A percentile compares a stretch with the other conserved stretches of the same genome.
Evolutionary conservation across 2,797 vertebrate species (phyloP).

Genomic region (Clarias fuscus): DNA sequence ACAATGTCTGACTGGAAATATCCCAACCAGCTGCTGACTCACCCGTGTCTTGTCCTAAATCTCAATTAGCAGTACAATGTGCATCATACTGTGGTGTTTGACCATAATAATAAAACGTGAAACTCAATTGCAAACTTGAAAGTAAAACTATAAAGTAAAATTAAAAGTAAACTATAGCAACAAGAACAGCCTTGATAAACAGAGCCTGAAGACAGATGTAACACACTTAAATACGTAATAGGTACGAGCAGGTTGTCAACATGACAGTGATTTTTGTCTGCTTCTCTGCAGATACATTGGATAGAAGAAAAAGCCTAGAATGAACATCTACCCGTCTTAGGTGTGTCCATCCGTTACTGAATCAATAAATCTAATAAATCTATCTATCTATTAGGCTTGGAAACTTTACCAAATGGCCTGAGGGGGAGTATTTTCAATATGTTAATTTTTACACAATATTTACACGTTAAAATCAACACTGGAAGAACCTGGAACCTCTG

Average conservation of each 20-base stretch:
- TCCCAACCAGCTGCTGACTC: not conserved
- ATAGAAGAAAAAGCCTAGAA: not conserved
- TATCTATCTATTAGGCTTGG: not conserved
- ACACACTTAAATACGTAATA: not conserved
- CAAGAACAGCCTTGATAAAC: not conserved
- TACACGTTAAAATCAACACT: not conserved
- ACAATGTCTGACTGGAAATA: not conserved
- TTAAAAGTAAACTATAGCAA: not conserved
- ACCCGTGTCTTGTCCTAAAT: not conserved
- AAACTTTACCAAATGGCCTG: not conserved
- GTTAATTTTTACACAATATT: not conserved
- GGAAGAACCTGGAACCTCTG: not conserved
- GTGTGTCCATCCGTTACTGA: not conserved
- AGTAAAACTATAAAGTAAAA: too few species aligned
- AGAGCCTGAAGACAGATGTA: not conserved
- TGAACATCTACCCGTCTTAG: not conserved
- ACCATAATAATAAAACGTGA: not conserved
- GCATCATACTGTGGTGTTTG: not conserved
- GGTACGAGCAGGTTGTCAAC: too few species aligned
- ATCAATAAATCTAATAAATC: not conserved
- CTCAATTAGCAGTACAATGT: not conserved
- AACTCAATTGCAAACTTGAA: not conserved
- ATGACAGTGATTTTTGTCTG: not conserved
- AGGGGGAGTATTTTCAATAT: too few species aligned
- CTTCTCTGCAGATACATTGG: not conserved